Conservation (phyloP, 2,797 vertebrate genomes). For the Eidolon dupreanum region DNA sequence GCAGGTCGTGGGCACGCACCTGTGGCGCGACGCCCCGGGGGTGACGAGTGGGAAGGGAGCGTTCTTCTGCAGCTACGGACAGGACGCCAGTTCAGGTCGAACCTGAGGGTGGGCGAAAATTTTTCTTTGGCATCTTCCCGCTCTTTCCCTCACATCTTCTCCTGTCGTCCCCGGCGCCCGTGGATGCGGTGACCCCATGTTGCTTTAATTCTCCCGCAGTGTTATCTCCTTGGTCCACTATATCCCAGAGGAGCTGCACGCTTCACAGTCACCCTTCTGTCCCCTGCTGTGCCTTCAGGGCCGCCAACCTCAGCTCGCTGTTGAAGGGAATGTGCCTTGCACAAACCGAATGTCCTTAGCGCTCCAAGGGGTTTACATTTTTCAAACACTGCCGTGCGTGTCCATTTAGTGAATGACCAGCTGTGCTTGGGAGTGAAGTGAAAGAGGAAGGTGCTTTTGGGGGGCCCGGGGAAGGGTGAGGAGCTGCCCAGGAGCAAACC, state of each 20-base stretch:
- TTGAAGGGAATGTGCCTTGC: background rate
- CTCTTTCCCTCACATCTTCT: background rate
- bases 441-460: background rate
- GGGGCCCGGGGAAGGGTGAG: too few relatives aligned
- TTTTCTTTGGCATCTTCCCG: background rate
- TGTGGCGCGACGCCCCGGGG: background rate
- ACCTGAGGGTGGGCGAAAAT: background rate
- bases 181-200: background rate
- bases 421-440: background rate
- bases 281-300: background rate
- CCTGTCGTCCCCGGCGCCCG: background rate
- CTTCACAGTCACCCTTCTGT: background rate
- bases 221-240: background rate
- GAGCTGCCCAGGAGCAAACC: background rate
- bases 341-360: background rate
- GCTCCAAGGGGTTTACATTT: background rate
- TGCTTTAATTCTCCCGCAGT: background rate
- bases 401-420: background rate
- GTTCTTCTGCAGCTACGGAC: background rate
- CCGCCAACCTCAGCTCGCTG: background rate
- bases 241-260: background rate
- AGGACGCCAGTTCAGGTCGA: background rate
- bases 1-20: background rate
- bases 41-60: background rate
- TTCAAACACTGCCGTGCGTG: background rate